Conservation (phyloP, 2,113 vertebrate genomes). For the Anguilla rostrata region DNA sequence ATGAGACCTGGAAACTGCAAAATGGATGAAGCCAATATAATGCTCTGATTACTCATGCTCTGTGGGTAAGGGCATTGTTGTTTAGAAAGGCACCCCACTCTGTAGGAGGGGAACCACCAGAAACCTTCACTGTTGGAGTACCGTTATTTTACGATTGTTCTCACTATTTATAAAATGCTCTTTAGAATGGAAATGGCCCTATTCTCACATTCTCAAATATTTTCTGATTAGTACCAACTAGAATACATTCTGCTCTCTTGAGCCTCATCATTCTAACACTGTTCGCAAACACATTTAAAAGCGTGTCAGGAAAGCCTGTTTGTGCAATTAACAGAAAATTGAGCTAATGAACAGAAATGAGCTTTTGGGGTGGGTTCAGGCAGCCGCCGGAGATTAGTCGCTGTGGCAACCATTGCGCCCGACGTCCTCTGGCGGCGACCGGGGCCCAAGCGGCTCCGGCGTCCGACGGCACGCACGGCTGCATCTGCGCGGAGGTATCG, state of each 20-base stretch:
- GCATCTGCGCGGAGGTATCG: neutral
- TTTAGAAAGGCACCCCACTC: too few species aligned
- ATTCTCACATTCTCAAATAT: too few species aligned
- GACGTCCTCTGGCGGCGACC: neutral
- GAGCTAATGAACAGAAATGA: neutral
- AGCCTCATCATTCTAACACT: neutral
- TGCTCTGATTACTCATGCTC: too few species aligned
- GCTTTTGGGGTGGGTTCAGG: neutral
- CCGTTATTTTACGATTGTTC: too few species aligned
- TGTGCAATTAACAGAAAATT: neutral
- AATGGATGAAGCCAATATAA: too few species aligned
- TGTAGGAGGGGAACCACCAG: too few species aligned
- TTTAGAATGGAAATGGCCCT: too few species aligned
- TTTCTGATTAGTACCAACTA: neutral
- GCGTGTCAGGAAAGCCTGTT: neutral
- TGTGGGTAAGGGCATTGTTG: too few species aligned
- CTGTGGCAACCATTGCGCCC: neutral
- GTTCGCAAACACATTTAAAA: neutral
- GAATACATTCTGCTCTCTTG: neutral
- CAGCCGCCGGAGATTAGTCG: neutral
- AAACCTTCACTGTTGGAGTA: too few species aligned
- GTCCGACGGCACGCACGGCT: neutral
- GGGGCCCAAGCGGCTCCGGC: neutral
- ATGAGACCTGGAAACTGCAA: too few species aligned
- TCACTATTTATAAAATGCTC: too few species aligned